phyloP scores from a whole-genome alignment of 2,888 invertebrate species.

The Myathropa florea region DNA sequence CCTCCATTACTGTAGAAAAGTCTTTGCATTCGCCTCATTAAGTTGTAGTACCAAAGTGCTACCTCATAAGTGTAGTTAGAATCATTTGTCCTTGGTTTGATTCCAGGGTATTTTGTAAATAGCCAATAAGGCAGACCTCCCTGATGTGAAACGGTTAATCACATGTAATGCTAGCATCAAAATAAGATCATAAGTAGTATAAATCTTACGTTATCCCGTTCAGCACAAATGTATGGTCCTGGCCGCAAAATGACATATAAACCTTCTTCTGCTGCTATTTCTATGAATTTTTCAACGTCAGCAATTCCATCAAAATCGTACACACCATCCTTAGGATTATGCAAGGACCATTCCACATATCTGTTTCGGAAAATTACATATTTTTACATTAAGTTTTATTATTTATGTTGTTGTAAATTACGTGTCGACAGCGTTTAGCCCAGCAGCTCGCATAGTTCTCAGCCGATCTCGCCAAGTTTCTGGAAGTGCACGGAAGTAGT shows the following conservation, averaged over 20 bases:
- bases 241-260: conserved; percentile 91
- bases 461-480: conserved; percentile 90
- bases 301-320: conserved; percentile 86
- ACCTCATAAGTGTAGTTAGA: conserved; percentile 82
- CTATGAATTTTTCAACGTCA: conserved; percentile 86
- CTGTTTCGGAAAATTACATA: conserved; percentile 74
- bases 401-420: conserved; percentile 79
- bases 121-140: conserved; percentile 91
- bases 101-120: conserved; percentile 82
- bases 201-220: conserved; percentile 87
- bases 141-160: conserved; percentile 78
- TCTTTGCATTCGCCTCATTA: conserved; percentile 82
- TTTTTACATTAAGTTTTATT: neutral
- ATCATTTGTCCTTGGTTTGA: conserved; percentile 85
- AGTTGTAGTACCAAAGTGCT: conserved; percentile 81
- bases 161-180: too few relatives aligned
- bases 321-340: conserved; percentile 88
- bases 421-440: conserved; percentile 93
- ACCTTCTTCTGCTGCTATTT: conserved; percentile 88
- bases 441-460: conserved; percentile 88
- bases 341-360: conserved; percentile 94
- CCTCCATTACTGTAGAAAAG: conserved; percentile 87
- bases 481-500: conserved; percentile 92
- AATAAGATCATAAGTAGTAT: neutral
- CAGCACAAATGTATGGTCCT: conserved; percentile 96